A percentile compares a stretch with the other conserved stretches of the same genome.
Evolutionary conservation across 2,797 vertebrate species (phyloP).

Genomic region (Gambusia yucatana): DNA sequence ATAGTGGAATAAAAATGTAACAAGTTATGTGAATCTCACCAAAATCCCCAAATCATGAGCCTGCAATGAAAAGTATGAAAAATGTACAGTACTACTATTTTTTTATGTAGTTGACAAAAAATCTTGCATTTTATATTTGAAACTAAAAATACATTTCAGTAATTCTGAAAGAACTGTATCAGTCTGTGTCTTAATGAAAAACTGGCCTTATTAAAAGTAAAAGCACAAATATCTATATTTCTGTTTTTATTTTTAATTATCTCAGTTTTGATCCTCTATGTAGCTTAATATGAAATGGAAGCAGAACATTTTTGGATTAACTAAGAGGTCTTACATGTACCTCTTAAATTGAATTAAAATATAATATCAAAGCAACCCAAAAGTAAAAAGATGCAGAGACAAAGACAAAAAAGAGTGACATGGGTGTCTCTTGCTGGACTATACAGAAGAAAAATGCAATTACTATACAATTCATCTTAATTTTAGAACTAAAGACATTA

Average conservation of each 20-base stretch:
- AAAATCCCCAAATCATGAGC: background rate
- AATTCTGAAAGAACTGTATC: background rate
- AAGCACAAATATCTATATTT: background rate
- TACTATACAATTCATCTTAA: background rate
- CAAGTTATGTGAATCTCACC: background rate
- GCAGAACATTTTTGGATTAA: background rate
- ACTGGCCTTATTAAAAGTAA: background rate
- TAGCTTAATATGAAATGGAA: background rate
- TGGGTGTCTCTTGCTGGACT: background rate
- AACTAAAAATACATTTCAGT: background rate
- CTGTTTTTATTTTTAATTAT: too few relatives aligned
- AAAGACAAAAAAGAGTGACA: background rate
- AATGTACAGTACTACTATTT: background rate
- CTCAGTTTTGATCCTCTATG: background rate
- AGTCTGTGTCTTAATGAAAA: background rate
- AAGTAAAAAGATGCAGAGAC: constrained; percentile 5
- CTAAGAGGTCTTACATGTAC: background rate
- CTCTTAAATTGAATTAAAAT: background rate
- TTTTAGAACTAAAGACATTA: background rate
- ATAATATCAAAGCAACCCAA: background rate
- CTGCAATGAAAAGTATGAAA: background rate
- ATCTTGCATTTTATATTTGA: background rate
- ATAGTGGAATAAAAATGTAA: background rate
- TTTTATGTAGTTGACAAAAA: background rate
- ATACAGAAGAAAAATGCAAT: background rate